Evolutionary conservation across 2,797 vertebrate species (phyloP).

Genomic region (Thripadectes ignobilis): DNA sequence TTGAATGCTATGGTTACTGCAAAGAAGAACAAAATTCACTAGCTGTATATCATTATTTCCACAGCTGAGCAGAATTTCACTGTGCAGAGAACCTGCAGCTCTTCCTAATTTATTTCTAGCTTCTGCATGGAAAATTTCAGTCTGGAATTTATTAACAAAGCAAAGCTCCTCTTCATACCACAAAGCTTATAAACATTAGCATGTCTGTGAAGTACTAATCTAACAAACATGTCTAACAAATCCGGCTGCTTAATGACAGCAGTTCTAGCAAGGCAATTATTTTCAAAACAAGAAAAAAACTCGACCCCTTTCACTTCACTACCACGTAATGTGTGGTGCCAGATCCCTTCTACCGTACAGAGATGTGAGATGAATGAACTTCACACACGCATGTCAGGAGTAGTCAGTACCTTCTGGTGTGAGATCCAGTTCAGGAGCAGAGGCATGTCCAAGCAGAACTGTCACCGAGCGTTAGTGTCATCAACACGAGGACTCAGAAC

Average conservation of each 20-base stretch:
- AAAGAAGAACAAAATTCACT: neutral
- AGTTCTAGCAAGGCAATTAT: neutral
- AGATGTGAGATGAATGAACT: fast-evolving
- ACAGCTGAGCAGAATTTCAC: neutral
- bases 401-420: slow-evolving; percentile 40
- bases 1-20: neutral
- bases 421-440: slow-evolving; percentile 29
- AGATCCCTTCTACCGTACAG: neutral
- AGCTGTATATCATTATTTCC: neutral
- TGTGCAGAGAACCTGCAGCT: neutral
- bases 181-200: neutral
- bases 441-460: neutral
- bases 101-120: neutral
- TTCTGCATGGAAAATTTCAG: neutral
- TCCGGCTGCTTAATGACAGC: neutral
- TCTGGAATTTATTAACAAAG: slow-evolving; percentile 14
- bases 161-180: neutral
- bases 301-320: neutral
- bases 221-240: neutral
- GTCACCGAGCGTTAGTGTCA: neutral
- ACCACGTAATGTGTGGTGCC: fast-evolving
- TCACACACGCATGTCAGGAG: fast-evolving
- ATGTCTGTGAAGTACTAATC: neutral
- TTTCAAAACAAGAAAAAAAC: neutral
- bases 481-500: neutral